Percentiles rank a stretch among this genome's conserved stretches.
phyloP scores from a whole-genome alignment of 2,797 vertebrate genomes.

The Semotilus atromaculatus region DNA sequence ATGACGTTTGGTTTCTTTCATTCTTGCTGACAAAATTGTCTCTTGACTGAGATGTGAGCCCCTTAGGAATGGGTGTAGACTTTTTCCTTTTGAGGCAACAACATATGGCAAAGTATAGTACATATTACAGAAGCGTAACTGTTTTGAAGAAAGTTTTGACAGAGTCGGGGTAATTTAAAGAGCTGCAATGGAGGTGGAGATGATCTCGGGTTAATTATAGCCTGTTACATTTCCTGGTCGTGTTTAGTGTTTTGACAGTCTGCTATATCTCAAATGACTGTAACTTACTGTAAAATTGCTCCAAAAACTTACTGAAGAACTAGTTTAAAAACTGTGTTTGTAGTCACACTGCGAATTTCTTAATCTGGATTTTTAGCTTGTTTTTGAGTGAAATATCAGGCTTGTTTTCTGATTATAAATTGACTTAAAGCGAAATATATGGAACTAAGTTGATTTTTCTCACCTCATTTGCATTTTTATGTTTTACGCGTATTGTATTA shows the following conservation, averaged over 20 bases:
- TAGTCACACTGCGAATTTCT: too few relatives aligned
- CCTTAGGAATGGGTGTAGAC: background rate
- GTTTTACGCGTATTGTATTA: too few relatives aligned
- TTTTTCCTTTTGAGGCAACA: slow-evolving; percentile 3
- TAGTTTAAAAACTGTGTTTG: background rate
- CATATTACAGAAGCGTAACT: background rate
- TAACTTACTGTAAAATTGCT: background rate
- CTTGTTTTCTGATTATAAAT: background rate
- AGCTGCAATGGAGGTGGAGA: background rate
- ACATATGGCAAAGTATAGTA: background rate
- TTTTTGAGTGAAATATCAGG: background rate
- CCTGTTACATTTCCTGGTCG: slow-evolving; percentile 15
- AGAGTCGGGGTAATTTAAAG: slow-evolving; percentile 27
- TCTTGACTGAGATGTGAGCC: slow-evolving; percentile 22
- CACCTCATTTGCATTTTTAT: too few relatives aligned
- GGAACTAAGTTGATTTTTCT: background rate
- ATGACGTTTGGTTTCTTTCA: slow-evolving; percentile 55
- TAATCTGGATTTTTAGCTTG: background rate
- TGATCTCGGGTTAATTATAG: slow-evolving; percentile 39
- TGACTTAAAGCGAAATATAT: background rate
- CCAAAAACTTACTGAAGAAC: background rate
- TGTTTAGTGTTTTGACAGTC: slow-evolving; percentile 31
- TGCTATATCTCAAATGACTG: slow-evolving; percentile 21
- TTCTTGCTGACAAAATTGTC: slow-evolving; percentile 39
- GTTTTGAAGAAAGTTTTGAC: slow-evolving; percentile 20